A percentile compares a stretch with the other conserved stretches of the same genome.
These are phyloP conservation scores for Eciton burchellii DNA, from an alignment of 1,140 invertebrate species.

Conservation along the genomic window DNA sequence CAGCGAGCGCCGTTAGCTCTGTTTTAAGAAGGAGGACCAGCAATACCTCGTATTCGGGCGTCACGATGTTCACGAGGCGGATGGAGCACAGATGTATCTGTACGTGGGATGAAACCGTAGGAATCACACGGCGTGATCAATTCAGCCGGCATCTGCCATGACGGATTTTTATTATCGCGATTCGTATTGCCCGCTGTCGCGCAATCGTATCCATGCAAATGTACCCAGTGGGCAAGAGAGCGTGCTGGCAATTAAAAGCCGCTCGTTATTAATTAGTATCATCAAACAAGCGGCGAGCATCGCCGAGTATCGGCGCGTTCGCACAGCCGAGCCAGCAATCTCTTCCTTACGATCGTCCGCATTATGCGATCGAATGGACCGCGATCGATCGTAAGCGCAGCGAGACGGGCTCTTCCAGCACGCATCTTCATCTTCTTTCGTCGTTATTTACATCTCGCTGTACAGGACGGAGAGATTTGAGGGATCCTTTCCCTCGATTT, in stretches of 20 bases:
- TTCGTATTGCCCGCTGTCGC: constrained; percentile 23
- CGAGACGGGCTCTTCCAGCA: no score
- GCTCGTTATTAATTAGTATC: constrained; percentile 4
- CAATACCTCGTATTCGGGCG: no score
- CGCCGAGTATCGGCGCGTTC: not conserved
- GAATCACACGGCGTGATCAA: constrained; percentile 52
- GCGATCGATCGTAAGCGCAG: no score
- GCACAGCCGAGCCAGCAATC: constrained; percentile 9
- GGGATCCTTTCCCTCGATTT: no score
- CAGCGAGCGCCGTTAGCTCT: no score
- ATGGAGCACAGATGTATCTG: constrained; percentile 11
- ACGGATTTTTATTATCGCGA: constrained; percentile 70
- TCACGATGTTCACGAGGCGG: not conserved
- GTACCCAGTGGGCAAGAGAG: not conserved
- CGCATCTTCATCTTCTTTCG: no score
- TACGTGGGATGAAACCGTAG: not conserved
- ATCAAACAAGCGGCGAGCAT: no score
- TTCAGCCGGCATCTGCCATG: constrained; percentile 64
- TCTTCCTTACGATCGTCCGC: not conserved
- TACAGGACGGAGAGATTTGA: no score
- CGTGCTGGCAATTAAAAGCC: constrained; percentile 17
- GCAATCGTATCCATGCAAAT: constrained; percentile 47
- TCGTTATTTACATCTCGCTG: no score
- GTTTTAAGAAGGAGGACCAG: not conserved
- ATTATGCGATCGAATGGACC: not conserved